These are phyloP conservation scores for Horisme vitalbata DNA, from an alignment of 2,888 invertebrate species.

Conservation along the genomic window DNA sequence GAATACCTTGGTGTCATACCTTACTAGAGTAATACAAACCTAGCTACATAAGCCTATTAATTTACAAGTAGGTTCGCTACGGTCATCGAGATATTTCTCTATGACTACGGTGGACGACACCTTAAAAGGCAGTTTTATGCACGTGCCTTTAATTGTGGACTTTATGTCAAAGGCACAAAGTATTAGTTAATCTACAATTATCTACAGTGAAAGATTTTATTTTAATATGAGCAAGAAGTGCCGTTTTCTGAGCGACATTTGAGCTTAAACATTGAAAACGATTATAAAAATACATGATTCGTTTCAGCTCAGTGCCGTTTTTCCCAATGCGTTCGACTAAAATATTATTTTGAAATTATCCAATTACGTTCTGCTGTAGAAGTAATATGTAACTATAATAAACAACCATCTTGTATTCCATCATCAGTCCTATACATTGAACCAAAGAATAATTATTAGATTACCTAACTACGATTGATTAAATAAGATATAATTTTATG, in stretches of 20 bases:
- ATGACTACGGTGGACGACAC: constrained; percentile 4
- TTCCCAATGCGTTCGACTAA: no score
- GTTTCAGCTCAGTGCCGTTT: no score
- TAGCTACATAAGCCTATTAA: constrained; percentile 9
- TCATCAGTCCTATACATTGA: constrained; percentile 58
- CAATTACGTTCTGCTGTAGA: no score
- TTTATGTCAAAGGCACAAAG: constrained; percentile 24
- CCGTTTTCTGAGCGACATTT: background rate
- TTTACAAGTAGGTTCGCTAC: background rate
- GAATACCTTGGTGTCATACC: constrained; percentile 20
- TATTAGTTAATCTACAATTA: background rate
- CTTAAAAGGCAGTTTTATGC: constrained; percentile 6
- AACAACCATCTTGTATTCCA: constrained; percentile 56
- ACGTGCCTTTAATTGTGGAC: constrained; percentile 13
- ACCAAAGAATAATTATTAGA: constrained; percentile 42
- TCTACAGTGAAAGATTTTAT: constrained; percentile 10
- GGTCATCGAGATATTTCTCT: no score
- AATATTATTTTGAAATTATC: no score
- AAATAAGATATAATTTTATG: constrained; percentile 33
- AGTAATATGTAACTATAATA: no score
- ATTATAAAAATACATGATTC: no score
- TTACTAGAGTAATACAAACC: constrained; percentile 4
- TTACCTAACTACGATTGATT: constrained; percentile 28
- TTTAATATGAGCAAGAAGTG: constrained; percentile 14
- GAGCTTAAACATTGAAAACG: no score